A percentile compares a stretch with the other conserved stretches of the same genome.
Evolutionary conservation across 2,113 vertebrate species (phyloP).

Genomic region (Fregata magnificens): DNA sequence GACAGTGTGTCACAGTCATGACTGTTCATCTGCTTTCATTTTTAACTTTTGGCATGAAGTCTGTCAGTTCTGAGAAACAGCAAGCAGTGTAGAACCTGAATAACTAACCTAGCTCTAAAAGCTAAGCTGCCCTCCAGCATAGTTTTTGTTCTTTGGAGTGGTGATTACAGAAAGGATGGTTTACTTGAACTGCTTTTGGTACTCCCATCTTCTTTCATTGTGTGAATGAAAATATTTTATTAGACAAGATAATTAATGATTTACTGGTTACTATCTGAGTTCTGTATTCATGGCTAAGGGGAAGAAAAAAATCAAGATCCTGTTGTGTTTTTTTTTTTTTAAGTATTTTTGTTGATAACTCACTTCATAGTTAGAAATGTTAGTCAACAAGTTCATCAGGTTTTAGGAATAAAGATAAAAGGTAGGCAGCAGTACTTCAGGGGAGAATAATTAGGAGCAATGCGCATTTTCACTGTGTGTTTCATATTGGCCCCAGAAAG

Average conservation of each 20-base stretch:
- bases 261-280: background rate
- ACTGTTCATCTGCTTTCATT: background rate
- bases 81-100: background rate
- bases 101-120: background rate
- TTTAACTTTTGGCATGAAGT: background rate
- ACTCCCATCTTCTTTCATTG: background rate
- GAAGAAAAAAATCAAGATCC: background rate
- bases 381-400: background rate
- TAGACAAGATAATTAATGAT: background rate
- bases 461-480: background rate
- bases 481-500: accelerated
- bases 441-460: background rate
- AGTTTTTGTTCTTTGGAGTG: background rate
- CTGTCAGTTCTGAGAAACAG: background rate
- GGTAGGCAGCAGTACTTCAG: background rate
- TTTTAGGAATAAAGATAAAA: background rate
- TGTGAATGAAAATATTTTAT: background rate
- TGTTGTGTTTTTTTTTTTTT: background rate
- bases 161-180: background rate
- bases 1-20: background rate
- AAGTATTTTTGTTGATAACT: background rate
- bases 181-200: background rate
- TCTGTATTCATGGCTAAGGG: background rate
- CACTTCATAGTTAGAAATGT: background rate
- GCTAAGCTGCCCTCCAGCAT: background rate